phyloP scores from a whole-genome alignment of 1,140 invertebrate genomes.

The Drosophila ananassae region DNA sequence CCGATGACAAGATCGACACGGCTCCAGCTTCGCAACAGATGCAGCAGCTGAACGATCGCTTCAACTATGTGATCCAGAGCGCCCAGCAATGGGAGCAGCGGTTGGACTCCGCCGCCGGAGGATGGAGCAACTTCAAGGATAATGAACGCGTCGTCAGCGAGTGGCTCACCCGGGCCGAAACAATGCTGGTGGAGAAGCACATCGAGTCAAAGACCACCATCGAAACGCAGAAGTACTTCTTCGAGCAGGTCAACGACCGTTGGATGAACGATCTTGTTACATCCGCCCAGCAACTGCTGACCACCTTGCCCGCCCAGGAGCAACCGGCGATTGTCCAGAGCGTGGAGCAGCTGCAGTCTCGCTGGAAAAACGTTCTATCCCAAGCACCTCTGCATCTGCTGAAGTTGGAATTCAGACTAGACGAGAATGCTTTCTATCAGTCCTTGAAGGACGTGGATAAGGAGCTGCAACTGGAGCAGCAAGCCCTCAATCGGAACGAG shows the following conservation, averaged over 20 bases:
- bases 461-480: constrained; percentile 93
- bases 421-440: constrained; percentile 93
- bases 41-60: constrained; percentile 92
- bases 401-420: constrained; percentile 94
- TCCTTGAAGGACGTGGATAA: constrained; percentile 95
- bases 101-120: constrained; percentile 90
- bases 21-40: constrained; percentile 89
- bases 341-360: constrained; percentile 89
- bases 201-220: constrained; percentile 92
- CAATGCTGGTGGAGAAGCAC: constrained; percentile 91
- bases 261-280: constrained; percentile 92
- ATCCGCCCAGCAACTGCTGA: constrained; percentile 91
- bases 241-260: constrained; percentile 92
- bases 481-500: constrained; percentile 93
- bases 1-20: constrained; percentile 89
- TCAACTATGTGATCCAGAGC: constrained; percentile 89
- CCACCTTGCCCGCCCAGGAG: constrained; percentile 87
- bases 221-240: constrained; percentile 92
- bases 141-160: constrained; percentile 91
- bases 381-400: constrained; percentile 93
- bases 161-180: constrained; percentile 93
- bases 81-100: constrained; percentile 91
- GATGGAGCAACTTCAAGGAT: constrained; percentile 94
- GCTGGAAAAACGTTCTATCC: constrained; percentile 91
- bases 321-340: constrained; percentile 88